Conservation (phyloP, 1,140 invertebrate genomes). For the Globodera rostochiensis region DNA sequence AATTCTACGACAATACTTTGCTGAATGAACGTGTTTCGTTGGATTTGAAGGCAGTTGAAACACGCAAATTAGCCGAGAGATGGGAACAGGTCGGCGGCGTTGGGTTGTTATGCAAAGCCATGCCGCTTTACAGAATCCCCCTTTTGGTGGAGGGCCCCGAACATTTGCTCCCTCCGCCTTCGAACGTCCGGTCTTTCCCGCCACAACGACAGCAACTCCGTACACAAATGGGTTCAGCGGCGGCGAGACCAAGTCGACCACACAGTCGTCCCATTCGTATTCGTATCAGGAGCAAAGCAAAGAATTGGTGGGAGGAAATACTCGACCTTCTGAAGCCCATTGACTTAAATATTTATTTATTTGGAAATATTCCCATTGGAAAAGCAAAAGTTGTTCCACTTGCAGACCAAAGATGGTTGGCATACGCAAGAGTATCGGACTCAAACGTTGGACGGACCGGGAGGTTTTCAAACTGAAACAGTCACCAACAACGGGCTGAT, state of each 20-base stretch:
- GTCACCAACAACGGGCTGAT: slow-evolving; percentile 36
- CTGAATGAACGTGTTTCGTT: slow-evolving; percentile 52
- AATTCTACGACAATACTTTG: slow-evolving; percentile 54
- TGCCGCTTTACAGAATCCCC: slow-evolving; percentile 36
- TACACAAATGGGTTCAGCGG: slow-evolving; percentile 42
- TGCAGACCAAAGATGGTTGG: slow-evolving; percentile 56
- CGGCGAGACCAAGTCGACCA: slow-evolving; percentile 13
- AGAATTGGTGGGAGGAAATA: slow-evolving; percentile 35
- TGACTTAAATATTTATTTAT: background rate
- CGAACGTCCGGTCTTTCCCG: slow-evolving; percentile 18
- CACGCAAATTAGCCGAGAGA: slow-evolving; percentile 47
- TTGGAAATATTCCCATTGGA: no score
- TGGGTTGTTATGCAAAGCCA: background rate
- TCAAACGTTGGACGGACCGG: slow-evolving; percentile 46
- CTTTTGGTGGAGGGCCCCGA: slow-evolving; percentile 34
- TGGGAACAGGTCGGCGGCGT: slow-evolving; percentile 35
- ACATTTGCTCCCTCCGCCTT: background rate
- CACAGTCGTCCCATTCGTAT: slow-evolving; percentile 44
- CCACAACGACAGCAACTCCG: slow-evolving; percentile 16
- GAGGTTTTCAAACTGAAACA: slow-evolving; percentile 50
- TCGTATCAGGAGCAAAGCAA: slow-evolving; percentile 48
- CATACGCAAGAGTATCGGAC: slow-evolving; percentile 49
- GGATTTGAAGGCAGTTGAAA: slow-evolving; percentile 47
- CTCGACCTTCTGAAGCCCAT: background rate
- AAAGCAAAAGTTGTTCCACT: background rate